A percentile compares a stretch with the other conserved stretches of the same genome.
Evolutionary conservation across 2,888 invertebrate genomes (phyloP).

Genomic region (Aleiodes testaceus): DNA sequence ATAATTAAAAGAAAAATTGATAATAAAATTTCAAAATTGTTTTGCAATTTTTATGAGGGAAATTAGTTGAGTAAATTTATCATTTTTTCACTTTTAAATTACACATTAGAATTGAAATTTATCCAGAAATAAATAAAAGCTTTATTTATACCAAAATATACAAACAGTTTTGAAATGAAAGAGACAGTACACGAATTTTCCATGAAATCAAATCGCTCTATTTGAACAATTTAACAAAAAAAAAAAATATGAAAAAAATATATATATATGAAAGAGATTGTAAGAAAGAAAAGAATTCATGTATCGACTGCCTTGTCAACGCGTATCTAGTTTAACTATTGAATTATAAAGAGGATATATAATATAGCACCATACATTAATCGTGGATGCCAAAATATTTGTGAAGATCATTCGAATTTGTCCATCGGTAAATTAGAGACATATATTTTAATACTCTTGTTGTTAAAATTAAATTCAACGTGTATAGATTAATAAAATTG

Average conservation of each 20-base stretch:
- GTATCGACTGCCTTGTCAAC: constrained; percentile 1
- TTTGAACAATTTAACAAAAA: constrained; percentile 19
- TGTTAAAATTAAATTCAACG: constrained; percentile 49
- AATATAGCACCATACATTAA: constrained; percentile 11
- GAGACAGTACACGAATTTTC: not conserved
- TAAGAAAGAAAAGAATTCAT: constrained; percentile 17
- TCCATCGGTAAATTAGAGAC: constrained; percentile 47
- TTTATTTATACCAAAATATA: constrained; percentile 42
- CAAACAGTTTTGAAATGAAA: not conserved
- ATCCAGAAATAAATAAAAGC: constrained; percentile 36
- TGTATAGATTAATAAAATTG: constrained; percentile 32
- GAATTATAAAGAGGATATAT: constrained; percentile 9
- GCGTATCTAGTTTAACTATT: constrained; percentile 33
- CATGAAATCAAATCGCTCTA: not conserved
- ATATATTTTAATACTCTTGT: constrained; percentile 54
- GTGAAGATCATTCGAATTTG: not conserved
- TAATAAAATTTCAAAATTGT: not conserved
- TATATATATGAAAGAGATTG: constrained; percentile 19
- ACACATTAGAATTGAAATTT: constrained; percentile 43
- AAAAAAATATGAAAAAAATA: constrained; percentile 27
- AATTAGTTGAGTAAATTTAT: not conserved
- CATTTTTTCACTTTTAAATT: constrained; percentile 12
- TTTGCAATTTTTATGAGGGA: not conserved
- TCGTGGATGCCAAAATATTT: constrained; percentile 23
- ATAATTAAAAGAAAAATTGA: not conserved